Evolutionary conservation across 2,888 invertebrate species (phyloP).

Genomic region (Sthenelais limicola): DNA sequence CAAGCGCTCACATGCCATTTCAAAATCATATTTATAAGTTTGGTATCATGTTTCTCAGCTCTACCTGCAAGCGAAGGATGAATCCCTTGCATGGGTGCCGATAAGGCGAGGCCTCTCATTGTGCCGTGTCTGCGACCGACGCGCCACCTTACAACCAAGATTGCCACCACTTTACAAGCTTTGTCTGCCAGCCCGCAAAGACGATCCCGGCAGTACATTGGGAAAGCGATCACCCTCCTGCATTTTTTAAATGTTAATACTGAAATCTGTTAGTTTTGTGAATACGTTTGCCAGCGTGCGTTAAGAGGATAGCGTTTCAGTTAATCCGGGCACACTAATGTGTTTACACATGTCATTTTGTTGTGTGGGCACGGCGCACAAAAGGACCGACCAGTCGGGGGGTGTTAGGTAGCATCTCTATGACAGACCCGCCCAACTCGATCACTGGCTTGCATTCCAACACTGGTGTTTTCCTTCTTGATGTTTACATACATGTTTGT

Average conservation of each 20-base stretch:
- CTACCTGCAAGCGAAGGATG: background rate
- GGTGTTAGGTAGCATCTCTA: constrained; percentile 21
- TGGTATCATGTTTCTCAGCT: constrained; percentile 15
- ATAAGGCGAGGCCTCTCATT: background rate
- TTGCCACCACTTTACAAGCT: background rate
- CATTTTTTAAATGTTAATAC: constrained; percentile 31
- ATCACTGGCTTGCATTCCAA: background rate
- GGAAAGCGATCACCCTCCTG: constrained; percentile 14
- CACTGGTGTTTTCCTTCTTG: background rate
- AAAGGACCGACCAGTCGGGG: constrained; percentile 5
- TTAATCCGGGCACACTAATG: constrained; percentile 38
- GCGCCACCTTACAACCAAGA: background rate
- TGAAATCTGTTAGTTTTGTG: constrained; percentile 36
- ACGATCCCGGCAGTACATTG: background rate
- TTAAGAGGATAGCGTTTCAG: constrained; percentile 29
- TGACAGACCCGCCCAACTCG: constrained; percentile 12
- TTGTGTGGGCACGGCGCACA: constrained; percentile 12
- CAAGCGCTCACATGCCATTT: constrained; percentile 15
- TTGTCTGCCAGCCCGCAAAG: constrained; percentile 2
- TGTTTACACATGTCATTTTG: constrained; percentile 36
- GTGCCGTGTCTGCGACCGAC: background rate
- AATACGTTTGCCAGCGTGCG: constrained; percentile 27
- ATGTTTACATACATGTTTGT: no score
- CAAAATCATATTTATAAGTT: constrained; percentile 36
- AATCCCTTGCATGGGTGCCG: background rate